A percentile compares a stretch with the other conserved stretches of the same genome.
Evolutionary conservation across 1,140 invertebrate genomes (phyloP).

Genomic region (Aphelinus certus): DNA sequence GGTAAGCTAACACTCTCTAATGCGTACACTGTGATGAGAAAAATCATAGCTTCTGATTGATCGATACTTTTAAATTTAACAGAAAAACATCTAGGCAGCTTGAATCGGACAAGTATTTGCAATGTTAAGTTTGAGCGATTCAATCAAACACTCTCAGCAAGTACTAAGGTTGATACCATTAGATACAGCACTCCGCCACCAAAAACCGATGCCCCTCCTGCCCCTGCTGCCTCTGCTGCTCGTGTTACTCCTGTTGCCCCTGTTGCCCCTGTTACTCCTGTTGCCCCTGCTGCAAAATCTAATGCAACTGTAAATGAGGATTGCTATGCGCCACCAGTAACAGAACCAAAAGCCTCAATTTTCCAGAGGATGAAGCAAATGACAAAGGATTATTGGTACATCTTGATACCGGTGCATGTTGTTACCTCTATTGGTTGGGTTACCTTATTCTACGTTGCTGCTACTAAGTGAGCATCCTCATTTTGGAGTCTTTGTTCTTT

Average conservation of each 20-base stretch:
- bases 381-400: slow-evolving; percentile 95
- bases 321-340: slow-evolving; percentile 7
- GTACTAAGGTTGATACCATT: background rate
- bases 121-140: background rate
- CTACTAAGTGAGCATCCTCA: slow-evolving; percentile 69
- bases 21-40: background rate
- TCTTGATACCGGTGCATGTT: slow-evolving; percentile 89
- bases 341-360: slow-evolving; percentile 68
- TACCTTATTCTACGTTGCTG: slow-evolving; percentile 84
- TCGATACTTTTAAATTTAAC: slow-evolving; percentile 10
- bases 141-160: background rate
- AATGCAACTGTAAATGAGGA: slow-evolving; percentile 18
- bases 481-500: slow-evolving; percentile 17
- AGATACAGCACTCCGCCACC: background rate
- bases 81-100: background rate
- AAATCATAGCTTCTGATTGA: background rate
- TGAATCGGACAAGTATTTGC: background rate
- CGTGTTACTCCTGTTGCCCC: no score
- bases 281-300: slow-evolving; percentile 24
- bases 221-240: no score
- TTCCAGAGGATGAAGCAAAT: slow-evolving; percentile 90
- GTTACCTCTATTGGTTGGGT: slow-evolving; percentile 88
- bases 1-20: slow-evolving; percentile 38
- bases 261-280: no score
- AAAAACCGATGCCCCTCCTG: background rate